Percentiles rank a stretch among this genome's conserved stretches.
Evolutionary conservation across 2,113 vertebrate genomes (phyloP).

Genomic region (Gymnogyps californianus): DNA sequence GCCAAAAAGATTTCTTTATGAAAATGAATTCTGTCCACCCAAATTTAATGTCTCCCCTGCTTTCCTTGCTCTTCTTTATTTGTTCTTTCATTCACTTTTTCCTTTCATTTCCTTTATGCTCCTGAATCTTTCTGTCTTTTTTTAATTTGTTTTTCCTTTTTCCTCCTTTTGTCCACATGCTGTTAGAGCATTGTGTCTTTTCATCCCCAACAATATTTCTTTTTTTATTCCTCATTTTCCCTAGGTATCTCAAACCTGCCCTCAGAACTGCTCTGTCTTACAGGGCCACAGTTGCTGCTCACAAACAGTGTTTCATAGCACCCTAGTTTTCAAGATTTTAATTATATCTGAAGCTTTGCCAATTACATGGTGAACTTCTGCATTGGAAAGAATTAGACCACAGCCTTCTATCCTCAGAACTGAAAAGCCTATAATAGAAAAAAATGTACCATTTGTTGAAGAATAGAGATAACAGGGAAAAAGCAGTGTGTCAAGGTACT

Average conservation of each 20-base stretch:
- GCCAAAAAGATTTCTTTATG: neutral
- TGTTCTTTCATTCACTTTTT: neutral
- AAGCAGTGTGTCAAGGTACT: constrained; percentile 61
- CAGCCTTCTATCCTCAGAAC: constrained; percentile 26
- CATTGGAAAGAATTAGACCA: constrained; percentile 18
- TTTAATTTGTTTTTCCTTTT: neutral
- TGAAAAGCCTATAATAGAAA: constrained; percentile 54
- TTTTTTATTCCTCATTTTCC: neutral
- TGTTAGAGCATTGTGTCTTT: neutral
- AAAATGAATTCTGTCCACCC: neutral
- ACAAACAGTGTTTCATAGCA: constrained; percentile 20
- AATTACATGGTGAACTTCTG: constrained; percentile 34
- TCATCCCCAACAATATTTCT: neutral
- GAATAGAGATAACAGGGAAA: constrained; percentile 39
- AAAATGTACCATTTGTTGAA: constrained; percentile 60
- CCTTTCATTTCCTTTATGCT: neutral
- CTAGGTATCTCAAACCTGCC: neutral
- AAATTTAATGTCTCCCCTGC: neutral
- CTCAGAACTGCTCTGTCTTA: constrained; percentile 1
- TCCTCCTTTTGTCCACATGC: neutral
- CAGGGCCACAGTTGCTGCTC: neutral
- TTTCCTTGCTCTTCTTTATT: neutral
- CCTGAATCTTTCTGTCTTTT: neutral
- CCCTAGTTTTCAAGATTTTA: constrained; percentile 56
- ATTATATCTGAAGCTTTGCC: constrained; percentile 45